These are phyloP conservation scores for Drosophila ustulata DNA, from an alignment of 2,888 invertebrate species.

Conservation along the genomic window DNA sequence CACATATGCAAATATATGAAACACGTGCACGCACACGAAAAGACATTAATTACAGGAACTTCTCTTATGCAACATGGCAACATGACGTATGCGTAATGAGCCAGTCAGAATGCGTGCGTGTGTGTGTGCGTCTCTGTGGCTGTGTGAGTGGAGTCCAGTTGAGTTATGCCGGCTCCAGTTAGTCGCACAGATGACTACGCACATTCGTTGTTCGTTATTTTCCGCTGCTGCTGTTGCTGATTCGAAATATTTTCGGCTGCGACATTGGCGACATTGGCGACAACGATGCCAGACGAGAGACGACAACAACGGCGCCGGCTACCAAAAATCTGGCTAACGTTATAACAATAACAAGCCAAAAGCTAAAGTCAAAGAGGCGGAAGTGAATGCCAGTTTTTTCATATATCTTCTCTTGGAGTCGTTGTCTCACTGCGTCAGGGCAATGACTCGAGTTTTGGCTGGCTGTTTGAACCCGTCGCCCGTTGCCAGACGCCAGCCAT, in stretches of 20 bases:
- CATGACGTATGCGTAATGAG: conserved; percentile 60
- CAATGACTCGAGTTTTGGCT: conserved; percentile 57
- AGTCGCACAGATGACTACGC: conserved; percentile 75
- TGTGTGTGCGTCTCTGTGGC: not conserved
- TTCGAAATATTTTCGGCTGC: conserved; percentile 50
- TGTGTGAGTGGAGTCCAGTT: conserved; percentile 25
- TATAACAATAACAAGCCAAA: conserved; percentile 7
- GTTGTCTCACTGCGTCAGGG: conserved; percentile 54
- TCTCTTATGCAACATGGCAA: conserved; percentile 55
- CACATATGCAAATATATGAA: not conserved
- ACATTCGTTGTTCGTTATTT: conserved; percentile 43
- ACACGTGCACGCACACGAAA: not conserved
- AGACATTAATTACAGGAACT: conserved; percentile 31
- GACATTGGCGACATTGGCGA: conserved; percentile 48
- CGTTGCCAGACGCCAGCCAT: conserved; percentile 39
- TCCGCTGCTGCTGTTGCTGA: conserved; percentile 24
- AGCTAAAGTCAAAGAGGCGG: conserved; percentile 38
- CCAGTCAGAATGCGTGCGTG: conserved; percentile 3
- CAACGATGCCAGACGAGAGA: not conserved
- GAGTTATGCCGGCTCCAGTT: conserved; percentile 78
- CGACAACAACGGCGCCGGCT: conserved; percentile 60
- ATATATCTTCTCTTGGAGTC: conserved; percentile 24
- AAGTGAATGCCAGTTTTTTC: conserved; percentile 35
- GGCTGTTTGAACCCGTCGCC: conserved; percentile 57
- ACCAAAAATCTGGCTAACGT: conserved; percentile 29